These are phyloP conservation scores for Proctacanthus coquilletti DNA, from an alignment of 1,140 invertebrate genomes.

Conservation along the genomic window DNA sequence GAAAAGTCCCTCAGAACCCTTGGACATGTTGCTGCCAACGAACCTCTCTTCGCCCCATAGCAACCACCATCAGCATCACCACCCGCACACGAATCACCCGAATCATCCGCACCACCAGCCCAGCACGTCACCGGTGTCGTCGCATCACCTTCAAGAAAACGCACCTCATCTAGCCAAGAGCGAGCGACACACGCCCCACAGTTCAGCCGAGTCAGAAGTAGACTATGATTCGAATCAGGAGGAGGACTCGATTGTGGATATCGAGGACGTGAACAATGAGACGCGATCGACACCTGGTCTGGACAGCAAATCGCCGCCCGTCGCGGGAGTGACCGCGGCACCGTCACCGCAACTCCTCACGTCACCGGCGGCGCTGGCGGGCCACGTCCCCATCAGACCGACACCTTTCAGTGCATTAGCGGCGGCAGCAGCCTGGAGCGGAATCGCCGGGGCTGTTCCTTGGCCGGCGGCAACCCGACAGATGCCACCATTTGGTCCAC, in stretches of 20 bases:
- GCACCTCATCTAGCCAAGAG: conserved; percentile 13
- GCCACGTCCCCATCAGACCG: conserved; percentile 42
- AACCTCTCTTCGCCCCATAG: conserved; percentile 25
- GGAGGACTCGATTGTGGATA: conserved; percentile 49
- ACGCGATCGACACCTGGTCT: conserved; percentile 26
- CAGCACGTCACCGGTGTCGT: conserved; percentile 3
- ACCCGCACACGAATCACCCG: conserved; percentile 6
- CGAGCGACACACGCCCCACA: conserved; percentile 27
- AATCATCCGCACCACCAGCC: conserved; percentile 7
- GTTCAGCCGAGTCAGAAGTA: conserved; percentile 35
- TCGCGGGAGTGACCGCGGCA: conserved; percentile 9
- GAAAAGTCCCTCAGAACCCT: conserved; percentile 24
- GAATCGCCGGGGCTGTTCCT: conserved; percentile 44
- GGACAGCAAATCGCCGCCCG: conserved; percentile 20
- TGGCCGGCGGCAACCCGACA: conserved; percentile 40
- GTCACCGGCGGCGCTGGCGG: conserved; percentile 25
- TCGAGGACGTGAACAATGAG: conserved; percentile 43
- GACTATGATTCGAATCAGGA: conserved; percentile 41
- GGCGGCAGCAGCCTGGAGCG: conserved; percentile 43
- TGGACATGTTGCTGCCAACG: conserved; percentile 14
- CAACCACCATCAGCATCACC: conserved; percentile 11
- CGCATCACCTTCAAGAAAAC: conserved; percentile 3
- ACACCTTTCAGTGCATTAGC: conserved; percentile 50
- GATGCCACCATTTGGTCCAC: conserved; percentile 27
- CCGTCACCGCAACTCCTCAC: conserved; percentile 21